phyloP scores from a whole-genome alignment of 1,140 invertebrate species.

The Drosophila chauvacae region DNA sequence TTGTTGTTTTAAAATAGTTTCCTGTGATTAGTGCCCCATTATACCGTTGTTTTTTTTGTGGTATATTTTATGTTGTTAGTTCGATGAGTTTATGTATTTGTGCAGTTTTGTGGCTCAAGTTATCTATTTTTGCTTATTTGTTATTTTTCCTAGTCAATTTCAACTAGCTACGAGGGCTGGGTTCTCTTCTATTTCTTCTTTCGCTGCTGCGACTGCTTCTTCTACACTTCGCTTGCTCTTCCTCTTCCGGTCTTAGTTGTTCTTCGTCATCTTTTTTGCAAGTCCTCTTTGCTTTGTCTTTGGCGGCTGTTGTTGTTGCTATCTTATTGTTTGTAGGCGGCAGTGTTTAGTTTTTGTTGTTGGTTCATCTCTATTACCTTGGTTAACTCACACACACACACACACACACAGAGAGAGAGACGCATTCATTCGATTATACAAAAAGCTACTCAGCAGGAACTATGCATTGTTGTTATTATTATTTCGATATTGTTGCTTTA shows the following conservation, averaged over 20 bases:
- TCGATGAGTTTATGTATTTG: conserved; percentile 4
- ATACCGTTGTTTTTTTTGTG: neutral
- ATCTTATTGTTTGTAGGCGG: conserved; percentile 62
- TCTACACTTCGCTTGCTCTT: conserved; percentile 7
- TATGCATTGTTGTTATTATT: conserved; percentile 71
- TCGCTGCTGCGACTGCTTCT: conserved; percentile 5
- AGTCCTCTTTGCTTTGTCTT: conserved; percentile 9
- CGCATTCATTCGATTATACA: conserved; percentile 41
- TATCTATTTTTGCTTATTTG: neutral
- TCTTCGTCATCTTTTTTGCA: conserved; percentile 24
- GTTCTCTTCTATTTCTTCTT: conserved; percentile 12
- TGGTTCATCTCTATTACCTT: conserved; percentile 35
- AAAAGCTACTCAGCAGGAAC: conserved; percentile 81
- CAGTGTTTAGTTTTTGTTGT: conserved; percentile 60
- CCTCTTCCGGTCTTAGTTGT: conserved; percentile 16
- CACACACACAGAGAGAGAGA: conserved; percentile 2
- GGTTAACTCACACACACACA: neutral
- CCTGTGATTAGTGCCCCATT: neutral
- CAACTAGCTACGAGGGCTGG: conserved; percentile 59
- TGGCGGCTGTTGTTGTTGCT: conserved; percentile 33
- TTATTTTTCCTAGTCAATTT: conserved; percentile 50
- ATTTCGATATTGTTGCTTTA: conserved; percentile 46
- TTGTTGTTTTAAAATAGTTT: neutral
- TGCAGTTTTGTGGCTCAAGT: neutral
- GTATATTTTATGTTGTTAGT: conserved; percentile 6